A percentile compares a stretch with the other conserved stretches of the same genome.
Evolutionary conservation across 2,888 invertebrate species (phyloP).

Genomic region (Callinectes sapidus): DNA sequence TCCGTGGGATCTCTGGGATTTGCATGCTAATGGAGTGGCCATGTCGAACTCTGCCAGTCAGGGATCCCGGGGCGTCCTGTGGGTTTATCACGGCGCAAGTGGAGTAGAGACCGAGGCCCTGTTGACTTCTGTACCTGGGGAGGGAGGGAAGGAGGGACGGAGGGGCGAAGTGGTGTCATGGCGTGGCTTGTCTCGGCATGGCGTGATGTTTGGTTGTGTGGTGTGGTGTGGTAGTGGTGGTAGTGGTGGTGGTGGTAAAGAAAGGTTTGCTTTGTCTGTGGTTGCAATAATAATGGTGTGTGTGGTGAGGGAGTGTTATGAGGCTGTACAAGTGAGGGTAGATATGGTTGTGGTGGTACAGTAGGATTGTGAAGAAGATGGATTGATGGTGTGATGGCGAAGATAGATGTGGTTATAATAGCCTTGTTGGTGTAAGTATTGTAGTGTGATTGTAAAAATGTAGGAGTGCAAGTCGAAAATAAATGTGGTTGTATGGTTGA

Average conservation of each 20-base stretch:
- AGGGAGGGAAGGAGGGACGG: neutral
- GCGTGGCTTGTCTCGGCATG: neutral
- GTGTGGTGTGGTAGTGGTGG: neutral
- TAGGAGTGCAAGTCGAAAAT: neutral
- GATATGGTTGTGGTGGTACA: neutral
- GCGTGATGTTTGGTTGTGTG: neutral
- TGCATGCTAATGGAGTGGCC: conserved; percentile 64
- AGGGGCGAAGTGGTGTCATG: neutral
- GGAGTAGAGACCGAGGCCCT: neutral
- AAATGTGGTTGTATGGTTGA: no score
- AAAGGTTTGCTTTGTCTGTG: no score
- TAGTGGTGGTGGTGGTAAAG: no score
- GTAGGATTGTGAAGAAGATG: neutral
- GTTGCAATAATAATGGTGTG: neutral
- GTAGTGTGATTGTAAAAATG: neutral
- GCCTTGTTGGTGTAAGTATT: neutral
- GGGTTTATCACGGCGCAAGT: conserved; percentile 39
- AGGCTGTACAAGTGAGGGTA: neutral
- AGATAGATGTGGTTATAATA: neutral
- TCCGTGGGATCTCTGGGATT: conserved; percentile 56
- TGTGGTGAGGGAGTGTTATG: neutral
- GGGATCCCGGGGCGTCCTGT: conserved; percentile 44
- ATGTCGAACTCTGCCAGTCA: conserved; percentile 51
- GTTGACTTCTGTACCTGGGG: neutral
- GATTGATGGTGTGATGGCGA: neutral